Percentiles rank a stretch among this genome's conserved stretches.
Evolutionary conservation across 2,113 vertebrate species (phyloP).

Genomic region (Corythornis vintsioides): DNA sequence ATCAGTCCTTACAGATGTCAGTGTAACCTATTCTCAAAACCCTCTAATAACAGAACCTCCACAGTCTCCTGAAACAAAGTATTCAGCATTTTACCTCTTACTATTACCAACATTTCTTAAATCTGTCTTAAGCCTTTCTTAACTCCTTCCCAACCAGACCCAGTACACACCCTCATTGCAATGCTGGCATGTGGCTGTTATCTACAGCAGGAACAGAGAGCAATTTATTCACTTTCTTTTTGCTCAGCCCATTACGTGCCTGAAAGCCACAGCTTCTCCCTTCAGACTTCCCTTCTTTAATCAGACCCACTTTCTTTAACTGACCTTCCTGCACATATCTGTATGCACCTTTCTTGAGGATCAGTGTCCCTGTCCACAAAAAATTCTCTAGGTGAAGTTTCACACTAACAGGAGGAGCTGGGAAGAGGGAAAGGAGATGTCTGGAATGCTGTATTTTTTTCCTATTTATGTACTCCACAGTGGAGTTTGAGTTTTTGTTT

Average conservation of each 20-base stretch:
- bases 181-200: background rate
- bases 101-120: background rate
- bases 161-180: background rate
- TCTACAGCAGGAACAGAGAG: background rate
- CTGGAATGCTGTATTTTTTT: background rate
- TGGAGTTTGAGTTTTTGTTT: background rate
- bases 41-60: background rate
- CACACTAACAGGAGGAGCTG: background rate
- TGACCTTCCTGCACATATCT: background rate
- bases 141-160: background rate
- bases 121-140: background rate
- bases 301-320: background rate
- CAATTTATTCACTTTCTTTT: background rate
- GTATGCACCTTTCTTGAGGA: background rate
- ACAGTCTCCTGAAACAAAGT: background rate
- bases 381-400: background rate
- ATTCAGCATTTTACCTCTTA: background rate
- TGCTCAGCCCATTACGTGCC: background rate
- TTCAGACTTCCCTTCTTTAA: background rate
- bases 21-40: background rate
- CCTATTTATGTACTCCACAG: background rate
- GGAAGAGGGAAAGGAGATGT: background rate
- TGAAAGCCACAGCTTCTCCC: background rate
- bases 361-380: background rate
- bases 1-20: conserved; percentile 1